A percentile compares a stretch with the other conserved stretches of the same genome.
Evolutionary conservation across 2,113 vertebrate genomes (phyloP).

Genomic region (Lampris megalopsis): DNA sequence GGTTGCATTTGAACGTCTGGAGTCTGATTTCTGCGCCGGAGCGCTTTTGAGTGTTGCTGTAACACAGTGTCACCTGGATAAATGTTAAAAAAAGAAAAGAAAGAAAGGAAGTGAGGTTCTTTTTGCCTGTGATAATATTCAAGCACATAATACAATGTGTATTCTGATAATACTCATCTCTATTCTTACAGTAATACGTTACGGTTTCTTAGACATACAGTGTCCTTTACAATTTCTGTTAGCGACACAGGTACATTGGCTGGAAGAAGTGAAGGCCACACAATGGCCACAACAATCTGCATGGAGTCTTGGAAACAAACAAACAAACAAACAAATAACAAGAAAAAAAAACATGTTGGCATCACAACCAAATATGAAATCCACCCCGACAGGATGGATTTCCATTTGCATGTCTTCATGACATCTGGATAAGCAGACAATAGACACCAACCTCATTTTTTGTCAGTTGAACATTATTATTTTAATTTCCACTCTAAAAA

Average conservation of each 20-base stretch:
- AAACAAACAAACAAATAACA: background rate
- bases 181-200: slow-evolving; percentile 50
- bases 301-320: background rate
- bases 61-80: background rate
- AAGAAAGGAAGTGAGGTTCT: background rate
- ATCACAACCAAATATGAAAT: slow-evolving; percentile 45
- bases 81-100: background rate
- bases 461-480: slow-evolving; percentile 13
- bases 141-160: slow-evolving; percentile 9
- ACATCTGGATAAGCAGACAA: slow-evolving; percentile 41
- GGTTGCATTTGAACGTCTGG: background rate
- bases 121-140: background rate
- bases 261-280: slow-evolving; percentile 55
- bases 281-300: slow-evolving; percentile 49
- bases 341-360: background rate
- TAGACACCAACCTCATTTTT: slow-evolving; percentile 26
- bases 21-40: background rate
- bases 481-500: slow-evolving; percentile 48
- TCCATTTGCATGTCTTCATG: slow-evolving; percentile 34
- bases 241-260: slow-evolving; percentile 60
- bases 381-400: slow-evolving; percentile 28
- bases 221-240: slow-evolving; percentile 50
- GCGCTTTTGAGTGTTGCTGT: background rate
- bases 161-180: slow-evolving; percentile 22
- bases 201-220: background rate